Evolutionary conservation across 1,140 invertebrate genomes (phyloP).

Genomic region (Orius laevigatus): DNA sequence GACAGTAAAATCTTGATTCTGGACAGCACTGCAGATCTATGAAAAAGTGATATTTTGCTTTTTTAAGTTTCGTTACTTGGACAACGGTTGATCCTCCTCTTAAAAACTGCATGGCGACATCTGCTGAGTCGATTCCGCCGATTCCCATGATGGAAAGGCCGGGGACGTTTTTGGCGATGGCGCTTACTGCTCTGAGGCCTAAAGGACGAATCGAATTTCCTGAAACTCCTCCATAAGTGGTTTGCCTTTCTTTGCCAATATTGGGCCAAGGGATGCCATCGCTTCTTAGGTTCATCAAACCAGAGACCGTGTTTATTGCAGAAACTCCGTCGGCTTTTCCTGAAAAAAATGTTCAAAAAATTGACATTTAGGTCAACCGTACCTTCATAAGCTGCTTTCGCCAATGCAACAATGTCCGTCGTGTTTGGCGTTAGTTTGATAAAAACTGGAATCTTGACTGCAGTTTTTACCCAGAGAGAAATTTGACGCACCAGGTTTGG

Average conservation of each 20-base stretch:
- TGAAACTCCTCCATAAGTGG: conserved; percentile 92
- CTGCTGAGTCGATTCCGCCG: conserved; percentile 91
- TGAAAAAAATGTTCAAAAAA: conserved; percentile 22
- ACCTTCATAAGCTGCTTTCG: conserved; percentile 79
- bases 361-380: conserved; percentile 16
- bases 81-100: conserved; percentile 78
- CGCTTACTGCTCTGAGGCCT: conserved; percentile 74
- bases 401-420: conserved; percentile 80
- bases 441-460: conserved; percentile 91
- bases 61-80: conserved; percentile 41
- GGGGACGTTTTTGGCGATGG: conserved; percentile 65
- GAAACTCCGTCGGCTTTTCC: conserved; percentile 87
- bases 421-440: conserved; percentile 96
- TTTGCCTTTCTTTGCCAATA: conserved; percentile 61
- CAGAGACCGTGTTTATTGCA: conserved; percentile 91
- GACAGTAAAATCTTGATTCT: conserved; percentile 95
- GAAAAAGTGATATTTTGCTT: conserved; percentile 2
- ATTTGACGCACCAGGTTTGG: conserved; percentile 75
- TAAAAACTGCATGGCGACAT: conserved; percentile 82
- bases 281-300: conserved; percentile 72
- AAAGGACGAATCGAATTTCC: conserved; percentile 91
- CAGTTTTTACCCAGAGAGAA: conserved; percentile 69
- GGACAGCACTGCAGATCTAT: conserved; percentile 85
- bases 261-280: conserved; percentile 80
- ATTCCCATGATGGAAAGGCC: conserved; percentile 87